A percentile compares a stretch with the other conserved stretches of the same genome.
phyloP scores from a whole-genome alignment of 2,797 vertebrate species.

The Clarias platycephalus region DNA sequence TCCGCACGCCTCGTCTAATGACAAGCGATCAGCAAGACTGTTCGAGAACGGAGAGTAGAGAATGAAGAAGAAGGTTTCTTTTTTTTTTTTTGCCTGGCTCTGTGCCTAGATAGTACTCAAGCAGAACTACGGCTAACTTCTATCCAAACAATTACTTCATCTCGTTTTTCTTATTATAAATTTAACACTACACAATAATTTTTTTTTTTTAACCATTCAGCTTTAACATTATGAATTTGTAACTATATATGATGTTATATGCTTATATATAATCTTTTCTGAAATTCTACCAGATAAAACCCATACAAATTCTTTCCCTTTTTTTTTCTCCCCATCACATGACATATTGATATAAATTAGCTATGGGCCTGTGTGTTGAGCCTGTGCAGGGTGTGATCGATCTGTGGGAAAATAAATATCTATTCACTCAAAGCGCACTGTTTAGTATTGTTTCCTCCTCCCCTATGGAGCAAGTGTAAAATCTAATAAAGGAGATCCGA shows the following conservation, averaged over 20 bases:
- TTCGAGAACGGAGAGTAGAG: conserved; percentile 80
- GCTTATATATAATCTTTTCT: not conserved
- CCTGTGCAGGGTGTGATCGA: conserved; percentile 65
- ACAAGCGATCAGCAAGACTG: conserved; percentile 84
- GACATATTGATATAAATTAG: conserved; percentile 64
- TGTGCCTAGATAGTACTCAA: conserved; percentile 94
- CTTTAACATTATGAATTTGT: conserved; percentile 28
- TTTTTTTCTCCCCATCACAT: conserved; percentile 16
- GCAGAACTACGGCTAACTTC: conserved; percentile 89
- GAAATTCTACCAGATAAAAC: not conserved
- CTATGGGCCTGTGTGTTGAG: conserved; percentile 49
- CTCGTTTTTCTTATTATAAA: conserved; percentile 59
- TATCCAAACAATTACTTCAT: conserved; percentile 81
- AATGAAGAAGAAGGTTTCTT: conserved; percentile 66
- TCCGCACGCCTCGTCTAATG: conserved; percentile 89
- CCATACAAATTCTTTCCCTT: conserved; percentile 1
- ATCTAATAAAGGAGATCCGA: conserved; percentile 80
- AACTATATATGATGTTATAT: not conserved
- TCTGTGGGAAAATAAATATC: conserved; percentile 71
- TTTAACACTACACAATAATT: conserved; percentile 68
- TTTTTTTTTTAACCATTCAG: not conserved
- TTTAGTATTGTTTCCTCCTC: conserved; percentile 71
- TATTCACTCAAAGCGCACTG: conserved; percentile 74
- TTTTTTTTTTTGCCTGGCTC: conserved; percentile 92
- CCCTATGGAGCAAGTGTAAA: conserved; percentile 74